Percentiles rank a stretch among this genome's conserved stretches.
Evolutionary conservation across 2,113 vertebrate species (phyloP).

Genomic region (Psettodes erumei): DNA sequence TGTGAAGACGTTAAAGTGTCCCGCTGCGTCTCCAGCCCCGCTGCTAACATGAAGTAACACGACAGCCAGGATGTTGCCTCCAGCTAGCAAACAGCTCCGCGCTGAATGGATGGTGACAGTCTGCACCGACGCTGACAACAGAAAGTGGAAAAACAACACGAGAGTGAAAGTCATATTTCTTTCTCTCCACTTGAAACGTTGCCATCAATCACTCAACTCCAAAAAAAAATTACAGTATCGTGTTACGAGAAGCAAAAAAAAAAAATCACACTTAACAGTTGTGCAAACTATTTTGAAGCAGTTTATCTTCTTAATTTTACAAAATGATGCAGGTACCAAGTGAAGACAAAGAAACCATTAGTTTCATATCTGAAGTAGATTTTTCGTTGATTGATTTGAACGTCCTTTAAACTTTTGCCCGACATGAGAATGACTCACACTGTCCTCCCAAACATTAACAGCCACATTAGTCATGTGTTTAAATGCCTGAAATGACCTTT

Average conservation of each 20-base stretch:
- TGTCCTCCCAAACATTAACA: background rate
- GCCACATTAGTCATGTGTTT: conserved; percentile 20
- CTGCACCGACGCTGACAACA: conserved; percentile 8
- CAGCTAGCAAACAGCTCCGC: conserved; percentile 37
- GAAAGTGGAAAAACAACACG: background rate
- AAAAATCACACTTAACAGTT: too few species aligned
- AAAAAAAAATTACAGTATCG: too few species aligned
- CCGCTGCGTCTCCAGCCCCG: conserved; percentile 9
- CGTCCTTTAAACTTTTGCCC: background rate
- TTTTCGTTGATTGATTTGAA: too few species aligned
- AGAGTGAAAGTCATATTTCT: background rate
- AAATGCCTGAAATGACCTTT: background rate
- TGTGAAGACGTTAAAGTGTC: conserved; percentile 52
- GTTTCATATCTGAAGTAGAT: too few species aligned
- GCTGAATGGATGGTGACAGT: conserved; percentile 33
- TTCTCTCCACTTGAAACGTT: background rate
- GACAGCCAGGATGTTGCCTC: conserved; percentile 54
- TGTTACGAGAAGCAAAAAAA: too few species aligned
- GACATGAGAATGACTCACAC: background rate
- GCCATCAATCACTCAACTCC: too few species aligned
- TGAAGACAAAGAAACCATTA: too few species aligned
- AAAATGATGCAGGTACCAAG: too few species aligned
- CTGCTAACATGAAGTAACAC: conserved; percentile 64
- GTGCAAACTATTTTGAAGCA: too few species aligned
- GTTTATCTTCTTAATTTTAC: too few species aligned